These are phyloP conservation scores for Euwallacea fornicatus DNA, from an alignment of 1,140 invertebrate genomes.

Conservation along the genomic window DNA sequence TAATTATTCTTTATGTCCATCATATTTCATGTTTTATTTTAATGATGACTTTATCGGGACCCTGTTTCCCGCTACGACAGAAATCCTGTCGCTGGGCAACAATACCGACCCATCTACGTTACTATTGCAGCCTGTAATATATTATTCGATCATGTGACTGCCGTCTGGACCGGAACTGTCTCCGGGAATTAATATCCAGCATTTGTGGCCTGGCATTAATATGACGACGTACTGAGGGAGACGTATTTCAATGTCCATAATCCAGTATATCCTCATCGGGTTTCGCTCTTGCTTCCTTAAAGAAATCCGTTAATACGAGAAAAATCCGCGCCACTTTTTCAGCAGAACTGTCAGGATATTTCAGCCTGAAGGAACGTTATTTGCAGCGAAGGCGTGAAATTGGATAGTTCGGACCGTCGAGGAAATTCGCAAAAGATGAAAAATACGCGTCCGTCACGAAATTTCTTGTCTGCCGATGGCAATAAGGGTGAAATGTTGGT, in stretches of 20 bases:
- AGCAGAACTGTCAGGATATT: slow-evolving; percentile 22
- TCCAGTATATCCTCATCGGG: background rate
- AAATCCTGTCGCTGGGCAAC: too few relatives aligned
- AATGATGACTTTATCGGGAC: too few relatives aligned
- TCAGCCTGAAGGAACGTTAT: slow-evolving; percentile 21
- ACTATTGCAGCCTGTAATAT: background rate
- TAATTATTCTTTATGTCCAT: too few relatives aligned
- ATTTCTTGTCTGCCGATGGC: slow-evolving; percentile 2
- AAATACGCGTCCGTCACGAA: slow-evolving; percentile 14
- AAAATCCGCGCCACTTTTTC: slow-evolving; percentile 26
- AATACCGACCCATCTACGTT: too few relatives aligned
- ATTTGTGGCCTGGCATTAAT: slow-evolving; percentile 10
- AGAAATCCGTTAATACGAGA: slow-evolving; percentile 23
- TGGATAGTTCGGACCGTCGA: slow-evolving; percentile 28
- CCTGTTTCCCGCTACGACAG: too few relatives aligned
- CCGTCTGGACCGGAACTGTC: slow-evolving; percentile 19
- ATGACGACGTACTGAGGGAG: background rate
- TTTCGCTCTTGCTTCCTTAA: background rate
- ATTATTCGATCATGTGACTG: slow-evolving; percentile 18
- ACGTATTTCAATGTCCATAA: background rate
- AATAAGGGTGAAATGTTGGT: background rate
- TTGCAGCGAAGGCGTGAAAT: slow-evolving; percentile 33
- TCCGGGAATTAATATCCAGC: slow-evolving; percentile 24
- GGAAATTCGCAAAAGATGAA: slow-evolving; percentile 21
- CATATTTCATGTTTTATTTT: too few relatives aligned